Conservation (phyloP, 2,888 invertebrate species). For the Lamproptera curius region DNA sequence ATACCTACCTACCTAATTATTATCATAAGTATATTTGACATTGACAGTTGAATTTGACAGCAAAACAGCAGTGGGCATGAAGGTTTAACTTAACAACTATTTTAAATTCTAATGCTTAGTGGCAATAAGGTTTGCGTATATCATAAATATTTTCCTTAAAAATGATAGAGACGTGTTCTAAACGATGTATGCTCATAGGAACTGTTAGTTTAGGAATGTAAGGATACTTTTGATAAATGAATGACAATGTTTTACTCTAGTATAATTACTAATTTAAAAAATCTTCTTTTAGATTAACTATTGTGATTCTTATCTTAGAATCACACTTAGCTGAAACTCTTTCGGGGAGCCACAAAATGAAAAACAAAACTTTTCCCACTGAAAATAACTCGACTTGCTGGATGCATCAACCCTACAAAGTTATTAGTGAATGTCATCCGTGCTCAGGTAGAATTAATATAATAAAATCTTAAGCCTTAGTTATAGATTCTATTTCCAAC, state of each 20-base stretch:
- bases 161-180: conserved; percentile 92
- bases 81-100: too few species aligned
- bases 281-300: conserved; percentile 82
- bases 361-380: conserved; percentile 81
- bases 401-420: conserved; percentile 83
- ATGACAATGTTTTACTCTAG: background rate
- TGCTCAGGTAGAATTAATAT: conserved; percentile 89
- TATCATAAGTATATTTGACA: too few species aligned
- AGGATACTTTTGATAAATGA: conserved; percentile 64
- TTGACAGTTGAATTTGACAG: too few species aligned
- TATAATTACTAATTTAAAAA: conserved; percentile 1
- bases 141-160: too few species aligned
- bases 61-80: too few species aligned
- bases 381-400: conserved; percentile 90
- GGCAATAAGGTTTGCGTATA: too few species aligned
- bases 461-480: too few species aligned
- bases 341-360: conserved; percentile 78
- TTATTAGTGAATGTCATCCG: conserved; percentile 89
- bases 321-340: conserved; percentile 79
- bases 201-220: conserved; percentile 87
- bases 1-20: too few species aligned
- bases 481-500: too few species aligned
- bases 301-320: conserved; percentile 89
- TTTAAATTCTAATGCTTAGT: too few species aligned
- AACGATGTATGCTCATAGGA: conserved; percentile 89